Evolutionary conservation across 2,888 invertebrate species (phyloP).

Genomic region (Rhagonycha fulva): DNA sequence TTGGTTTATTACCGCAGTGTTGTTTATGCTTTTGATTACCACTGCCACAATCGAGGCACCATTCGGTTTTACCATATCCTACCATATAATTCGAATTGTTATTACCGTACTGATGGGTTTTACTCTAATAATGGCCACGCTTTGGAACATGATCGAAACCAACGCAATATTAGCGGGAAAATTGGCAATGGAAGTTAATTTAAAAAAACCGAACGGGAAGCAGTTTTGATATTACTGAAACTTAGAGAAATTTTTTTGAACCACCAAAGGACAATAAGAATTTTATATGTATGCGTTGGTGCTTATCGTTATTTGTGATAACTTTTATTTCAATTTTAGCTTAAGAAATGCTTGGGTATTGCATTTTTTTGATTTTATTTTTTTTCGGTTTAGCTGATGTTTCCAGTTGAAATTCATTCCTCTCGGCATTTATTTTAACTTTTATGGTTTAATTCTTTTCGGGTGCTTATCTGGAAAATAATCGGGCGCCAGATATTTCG

Average conservation of each 20-base stretch:
- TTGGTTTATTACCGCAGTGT: constrained; percentile 56
- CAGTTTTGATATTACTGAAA: neutral
- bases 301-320: neutral
- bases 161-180: constrained; percentile 79
- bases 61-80: constrained; percentile 53
- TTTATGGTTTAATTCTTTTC: too few relatives aligned
- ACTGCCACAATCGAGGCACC: constrained; percentile 58
- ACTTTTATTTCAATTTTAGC: neutral
- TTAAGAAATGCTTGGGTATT: too few relatives aligned
- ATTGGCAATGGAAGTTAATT: constrained; percentile 68
- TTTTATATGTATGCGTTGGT: neutral
- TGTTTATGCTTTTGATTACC: constrained; percentile 60
- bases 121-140: constrained; percentile 74
- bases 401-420: too few relatives aligned
- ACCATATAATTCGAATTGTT: constrained; percentile 65
- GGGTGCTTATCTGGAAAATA: too few relatives aligned
- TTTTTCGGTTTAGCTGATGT: too few relatives aligned
- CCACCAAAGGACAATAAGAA: neutral
- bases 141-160: constrained; percentile 82
- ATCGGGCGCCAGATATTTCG: too few relatives aligned
- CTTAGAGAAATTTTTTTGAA: neutral
- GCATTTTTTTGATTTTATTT: too few relatives aligned
- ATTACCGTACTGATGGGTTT: constrained; percentile 70
- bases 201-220: constrained; percentile 28
- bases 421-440: too few relatives aligned